Base-by-base conservation (phyloP, 2,888 invertebrate genomes). In the Anorthoa munda region DNA sequence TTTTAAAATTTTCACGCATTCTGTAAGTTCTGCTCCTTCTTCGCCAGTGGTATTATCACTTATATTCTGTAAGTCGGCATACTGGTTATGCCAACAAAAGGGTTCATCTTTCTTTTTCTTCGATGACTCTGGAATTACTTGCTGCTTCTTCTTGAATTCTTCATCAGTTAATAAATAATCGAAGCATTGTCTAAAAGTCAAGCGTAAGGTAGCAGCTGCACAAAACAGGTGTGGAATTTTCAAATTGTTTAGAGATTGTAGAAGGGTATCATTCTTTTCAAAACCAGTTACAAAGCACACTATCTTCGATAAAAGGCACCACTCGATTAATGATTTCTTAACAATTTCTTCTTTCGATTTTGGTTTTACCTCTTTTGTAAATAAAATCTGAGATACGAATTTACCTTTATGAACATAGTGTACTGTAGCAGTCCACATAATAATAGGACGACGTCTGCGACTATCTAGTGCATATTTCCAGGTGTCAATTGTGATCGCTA, bases 371-470 rank as follows among this genome's bases (percentile, higher is more conserved):
- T 13, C n/a, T 45, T 18, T 4, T 23, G 70, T 45, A n/a, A 67
- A 71, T n/a, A 71, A 71, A 50, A 58, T 50, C 50, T 68, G 71
- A 50, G 67, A 71, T 0, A 68, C 18, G 5, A 71, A 45, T 58
- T 68, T 71, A 50, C 50, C 58, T 72, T 68, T 1, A 59, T 68
- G 39, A 39, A 72, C 23, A 58, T 58, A 72, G 51, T 68, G 68
- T 18, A 50, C 68, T 21, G 68, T 59, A 17, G 23, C 68, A 17
- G 50, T 51, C 68, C 50, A 68, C 23, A 71, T 17, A 13, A 17
- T n/a, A 17, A n/a, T n/a, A n/a, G n/a, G n/a, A n/a, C 13, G 13
- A n/a, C n/a, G n/a, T 12, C 18, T 45, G 45, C 5, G 17, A 26
- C 26, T 26, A 17, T 9, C 23, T 5, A 18, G 21, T 12, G 7